A percentile compares a stretch with the other conserved stretches of the same genome.
These are phyloP conservation scores for Spodoptera picta DNA, from an alignment of 2,888 invertebrate species.

Conservation along the genomic window DNA sequence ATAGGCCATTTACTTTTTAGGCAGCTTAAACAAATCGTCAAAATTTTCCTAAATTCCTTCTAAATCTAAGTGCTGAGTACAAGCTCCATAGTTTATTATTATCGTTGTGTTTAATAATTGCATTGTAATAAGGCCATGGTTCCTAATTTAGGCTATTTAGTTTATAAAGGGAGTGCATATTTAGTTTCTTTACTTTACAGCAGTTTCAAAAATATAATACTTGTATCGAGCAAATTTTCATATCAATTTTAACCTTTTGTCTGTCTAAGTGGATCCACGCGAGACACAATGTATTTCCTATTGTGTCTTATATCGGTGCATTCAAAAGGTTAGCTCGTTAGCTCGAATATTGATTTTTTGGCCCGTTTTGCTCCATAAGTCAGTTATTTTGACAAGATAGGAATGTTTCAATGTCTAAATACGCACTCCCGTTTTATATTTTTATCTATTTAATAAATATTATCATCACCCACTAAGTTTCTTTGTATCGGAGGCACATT, in stretches of 20 bases:
- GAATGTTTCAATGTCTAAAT: conserved; percentile 3
- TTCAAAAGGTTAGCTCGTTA: too few species aligned
- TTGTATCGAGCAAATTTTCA: not conserved
- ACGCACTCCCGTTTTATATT: conserved; percentile 27
- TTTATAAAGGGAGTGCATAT: conserved; percentile 26
- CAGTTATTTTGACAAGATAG: not conserved
- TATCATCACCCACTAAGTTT: conserved; percentile 49
- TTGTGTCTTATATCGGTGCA: too few species aligned
- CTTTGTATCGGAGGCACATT: conserved; percentile 57
- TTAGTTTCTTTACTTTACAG: not conserved
- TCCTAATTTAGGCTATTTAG: conserved; percentile 35
- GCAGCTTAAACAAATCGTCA: too few species aligned
- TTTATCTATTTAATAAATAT: conserved; percentile 47
- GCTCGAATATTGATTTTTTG: not conserved
- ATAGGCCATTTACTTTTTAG: too few species aligned
- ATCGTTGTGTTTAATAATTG: conserved; percentile 39
- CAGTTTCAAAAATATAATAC: not conserved
- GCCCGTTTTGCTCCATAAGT: conserved; percentile 1
- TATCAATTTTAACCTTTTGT: too few species aligned
- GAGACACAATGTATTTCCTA: too few species aligned
- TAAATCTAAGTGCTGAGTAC: conserved; percentile 23
- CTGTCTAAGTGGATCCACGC: too few species aligned
- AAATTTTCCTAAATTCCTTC: too few species aligned
- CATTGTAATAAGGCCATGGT: conserved; percentile 42
- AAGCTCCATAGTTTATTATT: conserved; percentile 38